These are phyloP conservation scores for Macrobrachium rosenbergii DNA, from an alignment of 1,140 invertebrate species.

Conservation along the genomic window DNA sequence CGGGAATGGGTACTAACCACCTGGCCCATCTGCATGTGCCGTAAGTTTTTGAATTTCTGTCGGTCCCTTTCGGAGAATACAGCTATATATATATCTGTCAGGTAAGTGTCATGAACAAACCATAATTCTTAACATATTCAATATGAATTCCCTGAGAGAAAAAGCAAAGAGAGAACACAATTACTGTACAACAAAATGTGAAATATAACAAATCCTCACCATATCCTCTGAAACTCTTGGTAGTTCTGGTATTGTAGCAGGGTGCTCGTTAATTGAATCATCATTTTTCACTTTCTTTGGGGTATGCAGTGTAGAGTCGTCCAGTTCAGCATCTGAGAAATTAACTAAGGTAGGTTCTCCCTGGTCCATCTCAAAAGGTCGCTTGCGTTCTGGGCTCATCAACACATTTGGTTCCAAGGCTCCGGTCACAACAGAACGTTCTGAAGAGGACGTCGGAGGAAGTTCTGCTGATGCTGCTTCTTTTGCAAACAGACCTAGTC, in stretches of 20 bases:
- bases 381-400: conserved; percentile 64
- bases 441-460: conserved; percentile 18
- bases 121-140: too few species aligned
- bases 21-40: too few species aligned
- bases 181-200: background rate
- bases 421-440: conserved; percentile 48
- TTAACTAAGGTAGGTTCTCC: conserved; percentile 54
- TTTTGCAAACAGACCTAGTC: conserved; percentile 61
- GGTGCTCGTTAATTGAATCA: conserved; percentile 35
- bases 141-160: too few species aligned
- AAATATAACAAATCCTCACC: conserved; percentile 18
- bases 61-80: too few species aligned
- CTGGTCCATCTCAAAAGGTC: conserved; percentile 63
- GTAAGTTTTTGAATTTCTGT: too few species aligned
- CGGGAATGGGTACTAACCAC: too few species aligned
- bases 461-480: conserved; percentile 53
- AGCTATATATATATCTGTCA: too few species aligned
- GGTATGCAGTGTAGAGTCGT: conserved; percentile 51
- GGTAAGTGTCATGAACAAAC: too few species aligned
- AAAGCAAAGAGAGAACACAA: background rate
- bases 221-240: conserved; percentile 64
- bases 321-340: conserved; percentile 64
- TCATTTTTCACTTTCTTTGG: conserved; percentile 46
- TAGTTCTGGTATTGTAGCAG: conserved; percentile 62
- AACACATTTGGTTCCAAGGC: conserved; percentile 61